phyloP scores from a whole-genome alignment of 2,113 vertebrate genomes.

The Anguilla rostrata region DNA sequence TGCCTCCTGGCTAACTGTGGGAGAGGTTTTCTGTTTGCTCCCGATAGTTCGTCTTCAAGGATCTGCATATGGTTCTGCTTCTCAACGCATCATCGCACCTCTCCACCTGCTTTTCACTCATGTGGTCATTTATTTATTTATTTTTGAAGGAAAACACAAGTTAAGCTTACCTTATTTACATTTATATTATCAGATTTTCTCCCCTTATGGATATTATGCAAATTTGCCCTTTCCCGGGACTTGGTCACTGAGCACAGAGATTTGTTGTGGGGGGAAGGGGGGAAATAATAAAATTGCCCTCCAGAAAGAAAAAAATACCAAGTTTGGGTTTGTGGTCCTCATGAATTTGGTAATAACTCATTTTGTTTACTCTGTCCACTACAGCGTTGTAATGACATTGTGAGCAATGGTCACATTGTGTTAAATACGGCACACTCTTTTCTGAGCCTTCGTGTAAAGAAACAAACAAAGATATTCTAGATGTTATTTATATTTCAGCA shows the following conservation, averaged over 20 bases:
- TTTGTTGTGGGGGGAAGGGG: constrained; percentile 46
- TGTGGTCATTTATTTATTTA: constrained; percentile 64
- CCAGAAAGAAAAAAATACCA: constrained; percentile 56
- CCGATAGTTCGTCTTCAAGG: constrained; percentile 26
- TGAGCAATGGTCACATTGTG: constrained; percentile 43
- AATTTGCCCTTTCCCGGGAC: constrained; percentile 72
- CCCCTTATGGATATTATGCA: constrained; percentile 69
- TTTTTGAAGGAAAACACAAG: constrained; percentile 67
- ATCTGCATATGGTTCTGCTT: constrained; percentile 16
- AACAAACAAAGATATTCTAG: not conserved
- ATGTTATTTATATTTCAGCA: constrained; percentile 49
- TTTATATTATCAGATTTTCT: constrained; percentile 78
- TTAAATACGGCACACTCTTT: constrained; percentile 41
- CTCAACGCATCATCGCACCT: constrained; percentile 19
- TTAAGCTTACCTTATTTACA: constrained; percentile 77
- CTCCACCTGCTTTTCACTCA: constrained; percentile 35
- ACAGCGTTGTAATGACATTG: constrained; percentile 47
- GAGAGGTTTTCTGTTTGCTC: not conserved
- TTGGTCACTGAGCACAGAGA: constrained; percentile 52
- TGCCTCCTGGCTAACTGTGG: constrained; percentile 7
- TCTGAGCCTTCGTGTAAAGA: not conserved
- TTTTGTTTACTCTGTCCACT: constrained; percentile 58
- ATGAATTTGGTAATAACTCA: constrained; percentile 71
- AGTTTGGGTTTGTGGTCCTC: constrained; percentile 61
- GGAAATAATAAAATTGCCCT: constrained; percentile 64